Conservation (phyloP, 2,797 vertebrate genomes). For the Sylvia borin region DNA sequence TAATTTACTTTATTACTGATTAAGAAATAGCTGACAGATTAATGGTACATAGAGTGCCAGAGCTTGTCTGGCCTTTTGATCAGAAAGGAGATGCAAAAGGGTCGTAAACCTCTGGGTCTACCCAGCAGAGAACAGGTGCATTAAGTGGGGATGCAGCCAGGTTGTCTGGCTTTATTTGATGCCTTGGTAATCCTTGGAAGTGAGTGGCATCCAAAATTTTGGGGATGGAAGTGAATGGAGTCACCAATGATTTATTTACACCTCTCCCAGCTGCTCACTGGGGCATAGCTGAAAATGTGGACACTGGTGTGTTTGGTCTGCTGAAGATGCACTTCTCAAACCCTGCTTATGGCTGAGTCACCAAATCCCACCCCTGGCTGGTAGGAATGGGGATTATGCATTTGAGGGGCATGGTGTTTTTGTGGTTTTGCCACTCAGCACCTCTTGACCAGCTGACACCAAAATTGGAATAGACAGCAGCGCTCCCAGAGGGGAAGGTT, state of each 20-base stretch:
- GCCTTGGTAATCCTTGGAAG: not conserved
- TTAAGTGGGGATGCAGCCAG: not conserved
- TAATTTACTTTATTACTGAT: conserved; percentile 62
- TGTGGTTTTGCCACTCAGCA: not conserved
- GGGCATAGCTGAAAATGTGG: not conserved
- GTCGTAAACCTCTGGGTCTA: not conserved
- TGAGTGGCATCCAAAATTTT: not conserved
- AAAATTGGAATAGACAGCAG: not conserved
- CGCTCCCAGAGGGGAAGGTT: not conserved
- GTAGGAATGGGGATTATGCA: not conserved
- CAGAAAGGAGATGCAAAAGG: conserved; percentile 8
- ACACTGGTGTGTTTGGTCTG: not conserved
- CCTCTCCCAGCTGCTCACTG: not conserved
- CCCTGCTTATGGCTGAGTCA: not conserved
- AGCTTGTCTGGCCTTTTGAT: conserved; percentile 31
- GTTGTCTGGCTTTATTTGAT: not conserved
- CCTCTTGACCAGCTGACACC: not conserved
- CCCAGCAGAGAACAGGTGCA: not conserved
- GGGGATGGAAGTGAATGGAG: not conserved
- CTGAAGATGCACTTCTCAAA: not conserved
- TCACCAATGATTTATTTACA: not conserved
- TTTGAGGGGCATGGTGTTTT: rapidly evolving
- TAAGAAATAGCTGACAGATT: conserved; percentile 45
- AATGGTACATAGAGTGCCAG: not conserved
- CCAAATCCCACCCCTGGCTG: not conserved